Base-by-base conservation (phyloP, 37 sponge, comb jelly and placozoan genomes). In the Axinella damicornis region DNA sequence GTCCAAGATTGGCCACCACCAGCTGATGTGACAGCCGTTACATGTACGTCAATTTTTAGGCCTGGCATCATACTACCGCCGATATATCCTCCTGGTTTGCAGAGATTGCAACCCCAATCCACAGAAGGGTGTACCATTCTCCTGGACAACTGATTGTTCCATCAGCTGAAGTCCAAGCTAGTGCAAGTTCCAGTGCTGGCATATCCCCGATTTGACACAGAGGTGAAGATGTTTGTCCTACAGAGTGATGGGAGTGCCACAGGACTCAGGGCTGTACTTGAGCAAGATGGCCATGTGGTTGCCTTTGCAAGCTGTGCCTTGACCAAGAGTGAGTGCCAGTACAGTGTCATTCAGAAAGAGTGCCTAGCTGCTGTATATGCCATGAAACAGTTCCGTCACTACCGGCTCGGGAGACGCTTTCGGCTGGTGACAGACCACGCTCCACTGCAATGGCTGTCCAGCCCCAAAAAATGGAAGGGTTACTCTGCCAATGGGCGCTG, bases 171-270 rank as follows among this genome's bases (percentile, higher is more conserved):
- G 73, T 13, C n/a, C 4, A 71, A 82, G 1, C 82, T 92, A 32
- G 59, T 40, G 1, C 24, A 65, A 30, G 82, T 83, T 21, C 86
- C 88, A 30, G 65, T 93, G 25, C 52, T 93, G 27, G 37, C 89
- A 37, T 93, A 80, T 30, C 89, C 86, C 2, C 37, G 54, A 16
- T 79, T 90, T 54, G 81, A 72, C 54, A 27, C 31, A n/a, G 41
- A 75, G 38, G 85, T 74, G 31, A 38, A 57, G 14, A 33, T 25
- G 14, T 85, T 90, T 46, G 40, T 84, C 0, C 64, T 94, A 12
- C 84, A 80, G 52, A 94, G 85, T 30, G 94, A 94, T 80, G 93
- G 89, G 25, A 88, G 85, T 65, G 61, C 54, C 33, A 60, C 59
- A 33, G 86, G 85, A 28, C 35, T 93, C 6, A 89, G 88, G 28